These are phyloP conservation scores for Neosilurus mollespiculum DNA, from an alignment of 2,797 vertebrate species.

Conservation along the genomic window DNA sequence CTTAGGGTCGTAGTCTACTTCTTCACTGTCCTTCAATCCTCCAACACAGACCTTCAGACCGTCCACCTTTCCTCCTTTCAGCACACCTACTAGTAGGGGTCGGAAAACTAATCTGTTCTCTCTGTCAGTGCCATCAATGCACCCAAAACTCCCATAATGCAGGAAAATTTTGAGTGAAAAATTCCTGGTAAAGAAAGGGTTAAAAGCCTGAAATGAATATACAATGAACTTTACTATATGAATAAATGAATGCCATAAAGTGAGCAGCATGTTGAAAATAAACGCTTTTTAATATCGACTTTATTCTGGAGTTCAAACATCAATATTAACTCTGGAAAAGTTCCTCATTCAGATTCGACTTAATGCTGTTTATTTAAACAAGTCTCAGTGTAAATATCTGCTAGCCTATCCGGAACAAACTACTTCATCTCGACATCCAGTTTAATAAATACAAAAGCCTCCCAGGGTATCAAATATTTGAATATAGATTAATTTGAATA, in stretches of 20 bases:
- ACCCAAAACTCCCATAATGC: background rate
- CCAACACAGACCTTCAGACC: conserved; percentile 7
- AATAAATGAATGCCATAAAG: background rate
- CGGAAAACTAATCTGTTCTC: background rate
- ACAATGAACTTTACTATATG: too few relatives aligned
- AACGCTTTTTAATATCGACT: background rate
- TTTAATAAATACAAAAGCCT: background rate
- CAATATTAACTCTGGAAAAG: background rate
- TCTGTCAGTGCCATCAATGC: too few relatives aligned
- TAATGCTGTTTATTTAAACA: background rate
- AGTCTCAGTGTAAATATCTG: background rate
- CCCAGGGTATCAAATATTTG: background rate
- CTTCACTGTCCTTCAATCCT: conserved; percentile 12
- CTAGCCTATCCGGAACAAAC: background rate
- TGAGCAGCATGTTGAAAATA: background rate
- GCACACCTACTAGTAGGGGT: background rate
- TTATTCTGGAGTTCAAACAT: background rate
- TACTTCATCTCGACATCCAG: background rate
- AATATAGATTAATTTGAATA: background rate
- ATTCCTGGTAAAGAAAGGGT: background rate
- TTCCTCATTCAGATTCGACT: background rate
- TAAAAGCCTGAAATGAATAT: background rate
- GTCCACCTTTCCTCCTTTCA: background rate
- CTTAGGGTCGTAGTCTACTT: conserved; percentile 16
- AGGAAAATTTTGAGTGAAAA: background rate